Percentiles rank a stretch among this genome's conserved stretches.
Conservation (phyloP, 2,797 vertebrate genomes). For the Pangasius sanitwongsei region DNA sequence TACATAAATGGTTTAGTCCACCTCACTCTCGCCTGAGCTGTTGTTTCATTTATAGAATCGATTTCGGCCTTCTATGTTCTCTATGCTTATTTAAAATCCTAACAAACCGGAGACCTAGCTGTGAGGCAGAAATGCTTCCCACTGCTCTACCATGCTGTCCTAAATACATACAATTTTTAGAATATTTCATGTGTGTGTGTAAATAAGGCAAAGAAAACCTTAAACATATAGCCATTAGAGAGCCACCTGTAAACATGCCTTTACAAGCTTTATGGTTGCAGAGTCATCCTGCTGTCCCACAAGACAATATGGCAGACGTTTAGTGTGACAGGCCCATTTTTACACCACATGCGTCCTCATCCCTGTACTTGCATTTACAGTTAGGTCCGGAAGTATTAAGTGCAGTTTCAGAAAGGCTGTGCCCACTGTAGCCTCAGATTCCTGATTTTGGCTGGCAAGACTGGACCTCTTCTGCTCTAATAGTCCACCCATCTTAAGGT, state of each 20-base stretch:
- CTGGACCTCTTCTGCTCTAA: background rate
- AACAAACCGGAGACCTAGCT: background rate
- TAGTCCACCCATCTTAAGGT: background rate
- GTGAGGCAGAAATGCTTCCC: background rate
- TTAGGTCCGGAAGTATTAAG: too few relatives aligned
- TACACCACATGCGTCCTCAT: background rate
- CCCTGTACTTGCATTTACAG: background rate
- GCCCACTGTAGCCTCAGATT: background rate
- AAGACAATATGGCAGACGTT: background rate
- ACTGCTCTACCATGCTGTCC: background rate
- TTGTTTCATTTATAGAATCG: constrained; percentile 19
- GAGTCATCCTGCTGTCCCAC: background rate
- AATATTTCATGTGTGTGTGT: background rate
- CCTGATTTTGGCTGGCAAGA: background rate
- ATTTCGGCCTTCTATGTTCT: constrained; percentile 2
- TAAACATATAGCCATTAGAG: background rate
- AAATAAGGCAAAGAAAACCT: background rate
- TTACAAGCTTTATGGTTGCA: background rate
- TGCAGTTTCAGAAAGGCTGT: background rate
- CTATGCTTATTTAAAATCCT: constrained; percentile 12
- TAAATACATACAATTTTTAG: background rate
- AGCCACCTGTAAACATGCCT: background rate
- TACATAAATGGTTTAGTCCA: background rate
- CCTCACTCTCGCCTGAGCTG: background rate
- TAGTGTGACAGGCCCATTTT: background rate